phyloP scores from a whole-genome alignment of 1,140 invertebrate species.

The Drosophila sturtevanti region DNA sequence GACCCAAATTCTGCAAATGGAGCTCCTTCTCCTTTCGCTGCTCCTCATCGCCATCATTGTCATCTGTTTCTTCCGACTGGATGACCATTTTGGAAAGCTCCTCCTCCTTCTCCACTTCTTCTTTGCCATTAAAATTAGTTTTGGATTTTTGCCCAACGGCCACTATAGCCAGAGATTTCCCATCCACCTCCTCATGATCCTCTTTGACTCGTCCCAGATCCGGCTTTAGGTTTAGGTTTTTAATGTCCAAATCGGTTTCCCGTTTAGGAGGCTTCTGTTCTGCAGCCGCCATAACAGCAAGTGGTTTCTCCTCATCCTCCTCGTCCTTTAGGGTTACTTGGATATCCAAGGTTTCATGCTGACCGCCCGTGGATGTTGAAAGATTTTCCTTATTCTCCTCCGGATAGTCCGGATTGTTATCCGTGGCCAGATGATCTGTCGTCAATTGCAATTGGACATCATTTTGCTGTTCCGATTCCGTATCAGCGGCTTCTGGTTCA shows the following conservation, averaged over 20 bases:
- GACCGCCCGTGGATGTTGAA: slow-evolving; percentile 35
- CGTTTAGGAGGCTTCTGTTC: slow-evolving; percentile 35
- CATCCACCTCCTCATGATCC: slow-evolving; percentile 21
- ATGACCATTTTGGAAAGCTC: neutral
- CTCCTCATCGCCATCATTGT: slow-evolving; percentile 43
- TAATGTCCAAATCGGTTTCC: neutral
- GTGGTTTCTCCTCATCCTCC: slow-evolving; percentile 46
- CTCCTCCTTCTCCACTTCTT: slow-evolving; percentile 14
- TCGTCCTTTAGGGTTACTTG: slow-evolving; percentile 40
- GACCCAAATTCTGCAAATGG: slow-evolving; percentile 86
- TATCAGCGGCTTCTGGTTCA: slow-evolving; percentile 23
- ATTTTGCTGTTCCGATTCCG: slow-evolving; percentile 22
- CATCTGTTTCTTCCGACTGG: neutral
- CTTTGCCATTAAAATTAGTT: slow-evolving; percentile 26
- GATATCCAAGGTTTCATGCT: slow-evolving; percentile 35
- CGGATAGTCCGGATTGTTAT: slow-evolving; percentile 30
- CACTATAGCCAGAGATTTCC: slow-evolving; percentile 27
- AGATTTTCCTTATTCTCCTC: slow-evolving; percentile 76
- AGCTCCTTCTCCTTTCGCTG: slow-evolving; percentile 84
- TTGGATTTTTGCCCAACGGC: slow-evolving; percentile 13
- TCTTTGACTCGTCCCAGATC: neutral
- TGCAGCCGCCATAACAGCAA: slow-evolving; percentile 33
- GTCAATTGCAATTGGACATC: neutral
- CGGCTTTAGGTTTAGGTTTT: neutral
- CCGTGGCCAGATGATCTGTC: slow-evolving; percentile 15